These are phyloP conservation scores for Paedocypris micromegethes DNA, from an alignment of 2,797 vertebrate genomes.

Conservation along the genomic window DNA sequence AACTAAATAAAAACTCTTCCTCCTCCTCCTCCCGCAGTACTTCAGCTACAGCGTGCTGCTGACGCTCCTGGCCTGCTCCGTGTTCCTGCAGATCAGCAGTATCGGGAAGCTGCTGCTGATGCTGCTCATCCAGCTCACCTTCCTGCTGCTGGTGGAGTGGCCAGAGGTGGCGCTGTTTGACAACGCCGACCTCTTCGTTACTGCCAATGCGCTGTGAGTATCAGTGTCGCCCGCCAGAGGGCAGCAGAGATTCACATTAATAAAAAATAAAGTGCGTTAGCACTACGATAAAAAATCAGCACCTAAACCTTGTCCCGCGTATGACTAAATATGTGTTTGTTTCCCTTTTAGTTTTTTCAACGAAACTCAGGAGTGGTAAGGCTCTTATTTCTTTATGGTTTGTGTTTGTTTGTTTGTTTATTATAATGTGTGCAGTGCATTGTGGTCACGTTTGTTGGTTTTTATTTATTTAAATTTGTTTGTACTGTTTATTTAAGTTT, in stretches of 20 bases:
- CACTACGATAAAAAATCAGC: not conserved
- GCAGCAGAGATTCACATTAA: not conserved
- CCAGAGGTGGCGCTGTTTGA: slow-evolving; percentile 85
- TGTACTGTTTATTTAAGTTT: no score
- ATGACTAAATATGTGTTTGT: no score
- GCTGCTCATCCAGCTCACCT: slow-evolving; percentile 83
- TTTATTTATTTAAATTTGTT: no score
- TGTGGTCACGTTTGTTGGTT: no score
- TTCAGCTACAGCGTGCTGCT: slow-evolving; percentile 88
- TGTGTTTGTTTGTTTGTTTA: not conserved
- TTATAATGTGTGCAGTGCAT: not conserved
- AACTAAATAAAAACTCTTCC: not conserved
- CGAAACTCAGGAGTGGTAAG: slow-evolving; percentile 69
- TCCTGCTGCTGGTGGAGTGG: slow-evolving; percentile 86
- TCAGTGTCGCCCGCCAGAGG: not conserved
- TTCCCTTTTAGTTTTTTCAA: slow-evolving; percentile 65
- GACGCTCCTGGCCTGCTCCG: slow-evolving; percentile 89
- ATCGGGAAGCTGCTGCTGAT: slow-evolving; percentile 89
- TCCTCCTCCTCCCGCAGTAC: slow-evolving; percentile 68
- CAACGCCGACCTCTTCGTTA: slow-evolving; percentile 89
- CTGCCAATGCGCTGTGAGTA: slow-evolving; percentile 87
- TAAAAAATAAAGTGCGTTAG: no score
- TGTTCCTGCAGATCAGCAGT: slow-evolving; percentile 96
- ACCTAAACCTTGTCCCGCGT: not conserved
- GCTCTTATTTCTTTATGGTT: not conserved